Conservation (phyloP, 1,140 invertebrate species). For the Achatina immaculata region DNA sequence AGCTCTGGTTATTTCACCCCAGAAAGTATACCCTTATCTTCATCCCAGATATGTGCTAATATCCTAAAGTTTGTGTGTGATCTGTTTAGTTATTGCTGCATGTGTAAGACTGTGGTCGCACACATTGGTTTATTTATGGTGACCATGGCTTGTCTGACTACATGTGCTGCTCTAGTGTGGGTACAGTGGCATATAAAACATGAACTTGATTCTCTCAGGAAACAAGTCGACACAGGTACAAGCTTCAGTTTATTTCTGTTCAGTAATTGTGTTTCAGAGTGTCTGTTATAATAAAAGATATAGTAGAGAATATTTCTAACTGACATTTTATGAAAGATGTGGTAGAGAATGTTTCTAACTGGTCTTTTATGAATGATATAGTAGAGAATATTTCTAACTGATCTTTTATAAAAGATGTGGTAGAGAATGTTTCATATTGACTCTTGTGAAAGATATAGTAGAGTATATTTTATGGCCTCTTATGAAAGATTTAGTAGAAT, state of each 20-base stretch:
- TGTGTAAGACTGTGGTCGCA: slow-evolving; percentile 20
- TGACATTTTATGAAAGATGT: not conserved
- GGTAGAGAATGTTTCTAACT: not conserved
- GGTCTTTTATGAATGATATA: not conserved
- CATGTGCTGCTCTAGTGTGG: slow-evolving; percentile 29
- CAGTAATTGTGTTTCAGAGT: not conserved
- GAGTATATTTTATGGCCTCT: too few relatives aligned
- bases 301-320: not conserved
- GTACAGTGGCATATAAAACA: slow-evolving; percentile 35
- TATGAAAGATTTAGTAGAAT: too few relatives aligned
- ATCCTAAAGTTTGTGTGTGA: not conserved
- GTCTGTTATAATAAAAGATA: not conserved
- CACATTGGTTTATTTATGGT: slow-evolving; percentile 27
- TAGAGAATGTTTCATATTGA: not conserved
- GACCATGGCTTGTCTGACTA: slow-evolving; percentile 19
- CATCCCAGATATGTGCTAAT: too few relatives aligned
- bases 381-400: not conserved
- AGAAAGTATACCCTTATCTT: too few relatives aligned
- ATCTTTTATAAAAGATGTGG: not conserved
- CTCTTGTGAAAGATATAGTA: too few relatives aligned
- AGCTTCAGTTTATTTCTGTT: too few relatives aligned
- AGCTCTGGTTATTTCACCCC: too few relatives aligned
- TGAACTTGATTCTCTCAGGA: slow-evolving; percentile 21
- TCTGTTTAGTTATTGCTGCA: slow-evolving; percentile 7
- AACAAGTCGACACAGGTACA: slow-evolving; percentile 23